Evolutionary conservation across 2,113 vertebrate species (phyloP), one percentile per base, ranked within the genome.

Genomic region (Puffinus mauretanicus): DNA sequence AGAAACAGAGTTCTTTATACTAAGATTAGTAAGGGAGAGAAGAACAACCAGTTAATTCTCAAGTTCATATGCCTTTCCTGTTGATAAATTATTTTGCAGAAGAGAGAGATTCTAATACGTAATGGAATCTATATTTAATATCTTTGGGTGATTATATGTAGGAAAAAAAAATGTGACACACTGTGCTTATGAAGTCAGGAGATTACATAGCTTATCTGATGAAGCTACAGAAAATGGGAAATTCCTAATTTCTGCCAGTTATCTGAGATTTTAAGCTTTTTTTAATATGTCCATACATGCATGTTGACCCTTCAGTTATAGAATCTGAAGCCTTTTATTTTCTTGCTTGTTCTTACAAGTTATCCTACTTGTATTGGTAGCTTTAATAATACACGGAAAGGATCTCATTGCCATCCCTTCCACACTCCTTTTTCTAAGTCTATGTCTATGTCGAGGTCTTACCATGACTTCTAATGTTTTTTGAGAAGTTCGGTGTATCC

Each of bases 381-480:
- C 11, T 81, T 91, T 29, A 32, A 54, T 36, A 46, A 71, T 64
- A 47, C 7, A 55, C 34, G 52, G 40, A 67, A 78, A 78, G 38
- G 24, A 58, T 72, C 17, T 88, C 10, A 19, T 38, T 81, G 29
- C 27, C 8, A 24, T 78, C n/a, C 13, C 6, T 77, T 81, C 55
- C 27, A 49, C 0, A 0, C 10, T 51, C 6, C 6, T 55, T 89
- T 76, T 34, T 57, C 16, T 11, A 4, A 25, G 54, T 60, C 16
- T 61, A 3, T 1, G 0, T 78, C 10, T 62, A 1, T 55, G 13
- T 71, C 1, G 1, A 34, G 22, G 21, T 73, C 32, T 86, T 70
- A 32, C 9, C 9, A 3, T 70, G 38, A 71, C 11, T 78, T 54
- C 15, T 29, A 2, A 16, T 3, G 2, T 29, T 25, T 77, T 83